phyloP scores from a whole-genome alignment of 2,888 invertebrate species.

The Timema cristinae region DNA sequence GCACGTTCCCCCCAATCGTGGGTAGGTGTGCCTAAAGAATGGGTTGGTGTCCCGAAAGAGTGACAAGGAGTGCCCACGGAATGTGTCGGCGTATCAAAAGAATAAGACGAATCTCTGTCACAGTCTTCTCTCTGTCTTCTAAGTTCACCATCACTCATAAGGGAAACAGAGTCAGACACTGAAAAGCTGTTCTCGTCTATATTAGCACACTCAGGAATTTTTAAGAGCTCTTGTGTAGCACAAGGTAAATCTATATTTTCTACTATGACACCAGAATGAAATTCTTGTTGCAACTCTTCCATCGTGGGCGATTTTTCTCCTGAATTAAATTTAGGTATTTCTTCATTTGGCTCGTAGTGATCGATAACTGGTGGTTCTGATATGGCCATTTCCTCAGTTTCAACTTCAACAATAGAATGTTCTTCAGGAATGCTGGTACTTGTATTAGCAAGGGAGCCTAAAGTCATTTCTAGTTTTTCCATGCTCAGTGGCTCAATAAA shows the following conservation, averaged over 20 bases:
- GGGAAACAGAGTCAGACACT: constrained; percentile 18
- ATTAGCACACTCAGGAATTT: too few relatives aligned
- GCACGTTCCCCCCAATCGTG: constrained; percentile 11
- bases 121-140: constrained; percentile 12
- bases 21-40: neutral
- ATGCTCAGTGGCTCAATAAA: constrained; percentile 5
- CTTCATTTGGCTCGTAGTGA: too few relatives aligned
- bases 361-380: too few relatives aligned
- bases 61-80: too few relatives aligned
- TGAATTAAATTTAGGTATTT: too few relatives aligned
- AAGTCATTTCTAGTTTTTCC: neutral
- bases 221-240: too few relatives aligned
- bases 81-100: constrained; percentile 8
- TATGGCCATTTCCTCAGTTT: neutral
- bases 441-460: too few relatives aligned
- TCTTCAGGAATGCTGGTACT: neutral
- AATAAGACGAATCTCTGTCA: constrained; percentile 19
- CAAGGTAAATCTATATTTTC: too few relatives aligned
- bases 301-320: too few relatives aligned
- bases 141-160: constrained; percentile 23
- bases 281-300: too few relatives aligned
- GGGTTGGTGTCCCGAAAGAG: neutral
- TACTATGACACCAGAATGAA: too few relatives aligned
- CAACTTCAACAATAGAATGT: neutral
- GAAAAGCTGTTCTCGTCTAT: constrained; percentile 23